Evolutionary conservation across 2,888 invertebrate species (phyloP).

Genomic region (Rhyacophila evoluta): DNA sequence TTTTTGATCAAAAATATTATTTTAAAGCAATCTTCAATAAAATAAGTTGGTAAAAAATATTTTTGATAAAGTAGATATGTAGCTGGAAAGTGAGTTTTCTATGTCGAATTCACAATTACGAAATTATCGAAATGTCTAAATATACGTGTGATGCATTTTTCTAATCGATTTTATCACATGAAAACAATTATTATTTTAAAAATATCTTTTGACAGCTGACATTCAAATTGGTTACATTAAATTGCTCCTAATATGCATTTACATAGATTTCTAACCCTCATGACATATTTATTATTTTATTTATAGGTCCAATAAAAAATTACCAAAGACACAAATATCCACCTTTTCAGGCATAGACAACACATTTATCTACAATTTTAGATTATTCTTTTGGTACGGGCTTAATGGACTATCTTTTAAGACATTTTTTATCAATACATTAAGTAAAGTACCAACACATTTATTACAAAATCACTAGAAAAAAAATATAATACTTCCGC

Average conservation of each 20-base stretch:
- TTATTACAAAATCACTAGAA: neutral
- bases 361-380: conserved; percentile 11
- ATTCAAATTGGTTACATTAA: neutral
- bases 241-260: neutral
- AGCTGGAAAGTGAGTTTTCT: neutral
- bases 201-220: neutral
- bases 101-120: neutral
- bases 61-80: too few relatives aligned
- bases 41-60: too few relatives aligned
- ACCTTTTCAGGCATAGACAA: conserved; percentile 13
- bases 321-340: conserved; percentile 19
- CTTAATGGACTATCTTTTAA: conserved; percentile 31
- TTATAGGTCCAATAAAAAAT: neutral
- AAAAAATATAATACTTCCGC: too few relatives aligned
- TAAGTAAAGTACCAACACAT: neutral
- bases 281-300: neutral
- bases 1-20: too few relatives aligned
- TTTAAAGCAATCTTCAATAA: too few relatives aligned
- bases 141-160: neutral
- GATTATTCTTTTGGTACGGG: conserved; percentile 70
- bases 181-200: too few relatives aligned
- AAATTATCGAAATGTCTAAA: neutral
- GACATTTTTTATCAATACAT: neutral
- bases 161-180: neutral
- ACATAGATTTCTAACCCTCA: neutral